Conservation (phyloP, 2,888 invertebrate species). For the Anoncus sp. region DNA sequence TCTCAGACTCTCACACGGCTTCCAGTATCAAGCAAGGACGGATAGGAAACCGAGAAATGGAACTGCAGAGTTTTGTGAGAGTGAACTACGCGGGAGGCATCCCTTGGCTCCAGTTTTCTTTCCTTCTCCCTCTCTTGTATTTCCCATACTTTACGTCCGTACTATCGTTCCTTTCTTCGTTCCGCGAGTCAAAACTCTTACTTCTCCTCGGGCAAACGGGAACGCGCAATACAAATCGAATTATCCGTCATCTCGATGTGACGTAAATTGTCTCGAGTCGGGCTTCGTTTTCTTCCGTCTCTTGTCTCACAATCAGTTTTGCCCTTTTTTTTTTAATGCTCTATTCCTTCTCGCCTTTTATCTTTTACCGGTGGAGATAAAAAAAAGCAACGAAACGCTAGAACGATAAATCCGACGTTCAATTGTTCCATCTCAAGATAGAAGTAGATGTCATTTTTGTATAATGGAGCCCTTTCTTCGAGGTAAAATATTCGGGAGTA, state of each 20-base stretch:
- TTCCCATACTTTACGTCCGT: constrained; percentile 8
- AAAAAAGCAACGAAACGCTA: constrained; percentile 34
- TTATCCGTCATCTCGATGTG: constrained; percentile 62
- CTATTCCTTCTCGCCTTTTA: neutral
- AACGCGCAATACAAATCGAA: constrained; percentile 66
- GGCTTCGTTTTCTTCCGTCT: constrained; percentile 27
- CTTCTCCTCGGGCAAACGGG: constrained; percentile 26
- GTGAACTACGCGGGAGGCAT: constrained; percentile 20
- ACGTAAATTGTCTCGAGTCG: constrained; percentile 55
- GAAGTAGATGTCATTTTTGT: too few species aligned
- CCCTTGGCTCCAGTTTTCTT: constrained; percentile 6
- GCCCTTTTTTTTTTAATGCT: neutral
- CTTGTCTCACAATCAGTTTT: constrained; percentile 22
- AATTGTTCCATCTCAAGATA: too few species aligned
- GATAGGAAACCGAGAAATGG: constrained; percentile 46
- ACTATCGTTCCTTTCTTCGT: constrained; percentile 35
- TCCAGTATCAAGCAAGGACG: constrained; percentile 40
- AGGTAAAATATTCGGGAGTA: too few species aligned
- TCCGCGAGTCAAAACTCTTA: constrained; percentile 55
- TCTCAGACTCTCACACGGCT: constrained; percentile 35
- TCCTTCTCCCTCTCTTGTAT: constrained; percentile 1
- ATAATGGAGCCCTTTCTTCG: too few species aligned
- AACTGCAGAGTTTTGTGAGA: constrained; percentile 44
- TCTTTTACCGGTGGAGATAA: constrained; percentile 21
- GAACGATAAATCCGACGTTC: too few species aligned